A percentile compares a stretch with the other conserved stretches of the same genome.
Evolutionary conservation across 1,140 invertebrate species (phyloP).

Genomic region (Mizuhopecten yessoensis): DNA sequence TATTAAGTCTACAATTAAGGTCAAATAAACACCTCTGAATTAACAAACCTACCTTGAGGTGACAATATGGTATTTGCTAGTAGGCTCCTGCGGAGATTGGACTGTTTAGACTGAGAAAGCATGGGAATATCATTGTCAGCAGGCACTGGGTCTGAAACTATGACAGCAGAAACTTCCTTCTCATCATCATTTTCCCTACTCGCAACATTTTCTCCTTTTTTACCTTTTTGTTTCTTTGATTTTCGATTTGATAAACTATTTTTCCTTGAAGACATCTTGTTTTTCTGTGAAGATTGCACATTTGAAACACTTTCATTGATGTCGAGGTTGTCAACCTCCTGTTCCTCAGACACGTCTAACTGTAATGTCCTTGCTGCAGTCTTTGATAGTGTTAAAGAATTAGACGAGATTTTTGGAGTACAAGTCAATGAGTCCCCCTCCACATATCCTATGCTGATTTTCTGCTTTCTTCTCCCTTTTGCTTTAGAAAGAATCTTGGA

Average conservation of each 20-base stretch:
- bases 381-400: neutral
- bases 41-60: neutral
- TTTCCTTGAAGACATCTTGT: neutral
- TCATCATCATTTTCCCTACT: neutral
- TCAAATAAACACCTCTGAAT: too few species aligned
- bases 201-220: neutral
- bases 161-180: neutral
- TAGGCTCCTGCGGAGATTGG: neutral
- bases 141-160: neutral
- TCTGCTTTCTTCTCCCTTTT: neutral
- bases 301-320: too few species aligned
- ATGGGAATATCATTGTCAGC: neutral
- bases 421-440: neutral
- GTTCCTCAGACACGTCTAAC: neutral
- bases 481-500: neutral
- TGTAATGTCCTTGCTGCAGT: neutral
- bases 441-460: neutral
- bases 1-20: too few species aligned
- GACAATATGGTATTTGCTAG: neutral
- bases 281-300: too few species aligned
- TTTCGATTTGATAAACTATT: neutral
- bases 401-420: neutral
- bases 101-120: neutral
- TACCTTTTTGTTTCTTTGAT: neutral
- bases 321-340: too few species aligned